phyloP scores from a whole-genome alignment of 2,888 invertebrate genomes.

The Lithophane socia region DNA sequence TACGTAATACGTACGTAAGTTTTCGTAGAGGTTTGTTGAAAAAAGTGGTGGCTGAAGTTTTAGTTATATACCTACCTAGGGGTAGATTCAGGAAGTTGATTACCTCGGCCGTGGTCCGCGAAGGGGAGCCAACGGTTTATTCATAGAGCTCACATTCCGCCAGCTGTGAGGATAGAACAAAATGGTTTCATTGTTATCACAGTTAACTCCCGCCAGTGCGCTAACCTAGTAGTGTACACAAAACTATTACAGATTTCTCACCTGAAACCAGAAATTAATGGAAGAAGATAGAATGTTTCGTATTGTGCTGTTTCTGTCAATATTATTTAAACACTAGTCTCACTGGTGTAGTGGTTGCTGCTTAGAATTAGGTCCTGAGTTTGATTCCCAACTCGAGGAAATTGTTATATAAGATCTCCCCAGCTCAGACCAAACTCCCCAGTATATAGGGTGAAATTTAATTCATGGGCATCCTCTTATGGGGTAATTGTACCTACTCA shows the following conservation, averaged over 20 bases:
- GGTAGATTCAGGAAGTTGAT: slow-evolving; percentile 32
- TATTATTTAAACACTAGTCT: neutral
- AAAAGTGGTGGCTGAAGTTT: neutral
- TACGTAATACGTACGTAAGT: neutral
- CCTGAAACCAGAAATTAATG: neutral
- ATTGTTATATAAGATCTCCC: neutral
- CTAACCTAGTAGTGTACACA: neutral
- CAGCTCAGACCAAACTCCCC: too few relatives aligned
- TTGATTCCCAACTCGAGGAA: neutral
- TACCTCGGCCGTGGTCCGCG: too few relatives aligned
- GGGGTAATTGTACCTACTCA: too few relatives aligned
- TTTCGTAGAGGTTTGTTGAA: neutral
- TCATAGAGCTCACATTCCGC: neutral
- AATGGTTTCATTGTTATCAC: neutral
- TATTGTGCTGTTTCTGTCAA: slow-evolving; percentile 4
- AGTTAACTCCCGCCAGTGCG: too few relatives aligned
- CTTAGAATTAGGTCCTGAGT: neutral
- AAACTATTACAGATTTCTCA: neutral
- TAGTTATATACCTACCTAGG: neutral
- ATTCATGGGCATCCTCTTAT: too few relatives aligned
- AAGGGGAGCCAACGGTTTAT: neutral
- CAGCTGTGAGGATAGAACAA: neutral
- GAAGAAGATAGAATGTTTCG: neutral
- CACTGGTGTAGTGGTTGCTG: neutral
- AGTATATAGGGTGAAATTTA: too few relatives aligned